These are phyloP conservation scores for Antitype chi DNA, from an alignment of 2,888 invertebrate genomes.

Conservation along the genomic window DNA sequence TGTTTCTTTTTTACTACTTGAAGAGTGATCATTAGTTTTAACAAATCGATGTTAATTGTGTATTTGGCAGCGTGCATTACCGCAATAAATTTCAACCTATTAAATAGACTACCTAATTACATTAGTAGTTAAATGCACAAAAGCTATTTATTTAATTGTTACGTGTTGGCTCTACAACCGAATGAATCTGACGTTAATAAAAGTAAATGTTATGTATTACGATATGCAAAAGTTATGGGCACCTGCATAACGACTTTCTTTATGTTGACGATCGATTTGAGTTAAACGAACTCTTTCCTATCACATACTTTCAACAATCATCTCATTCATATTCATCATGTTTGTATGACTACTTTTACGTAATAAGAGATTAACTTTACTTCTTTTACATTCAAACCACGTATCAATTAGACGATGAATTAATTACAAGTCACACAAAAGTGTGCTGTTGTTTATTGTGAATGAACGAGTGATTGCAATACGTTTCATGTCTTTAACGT, in stretches of 20 bases:
- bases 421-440: slow-evolving; percentile 30
- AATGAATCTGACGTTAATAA: slow-evolving; percentile 62
- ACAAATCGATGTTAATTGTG: slow-evolving; percentile 28
- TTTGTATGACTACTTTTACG: slow-evolving; percentile 46
- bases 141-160: slow-evolving; percentile 45
- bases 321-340: slow-evolving; percentile 54
- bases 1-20: slow-evolving; percentile 14
- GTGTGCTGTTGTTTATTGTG: slow-evolving; percentile 19
- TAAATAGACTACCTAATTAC: slow-evolving; percentile 63
- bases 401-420: slow-evolving; percentile 35
- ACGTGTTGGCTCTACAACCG: slow-evolving; percentile 42
- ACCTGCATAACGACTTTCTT: slow-evolving; percentile 65
- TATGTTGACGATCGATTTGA: slow-evolving; percentile 48
- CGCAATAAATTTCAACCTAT: slow-evolving; percentile 22
- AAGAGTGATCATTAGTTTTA: slow-evolving; percentile 21
- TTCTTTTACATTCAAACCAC: slow-evolving; percentile 44
- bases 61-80: slow-evolving; percentile 33
- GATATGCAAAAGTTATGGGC: slow-evolving; percentile 57
- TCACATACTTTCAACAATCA: slow-evolving; percentile 58
- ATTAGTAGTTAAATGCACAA: slow-evolving; percentile 42
- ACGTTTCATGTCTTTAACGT: slow-evolving; percentile 49
- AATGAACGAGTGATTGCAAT: slow-evolving; percentile 46
- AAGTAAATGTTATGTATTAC: slow-evolving; percentile 57
- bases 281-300: slow-evolving; percentile 57
- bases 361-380: slow-evolving; percentile 54